Evolutionary conservation across 2,113 vertebrate genomes (phyloP), one percentile per base, ranked within the genome.

Genomic region (Indri indri): DNA sequence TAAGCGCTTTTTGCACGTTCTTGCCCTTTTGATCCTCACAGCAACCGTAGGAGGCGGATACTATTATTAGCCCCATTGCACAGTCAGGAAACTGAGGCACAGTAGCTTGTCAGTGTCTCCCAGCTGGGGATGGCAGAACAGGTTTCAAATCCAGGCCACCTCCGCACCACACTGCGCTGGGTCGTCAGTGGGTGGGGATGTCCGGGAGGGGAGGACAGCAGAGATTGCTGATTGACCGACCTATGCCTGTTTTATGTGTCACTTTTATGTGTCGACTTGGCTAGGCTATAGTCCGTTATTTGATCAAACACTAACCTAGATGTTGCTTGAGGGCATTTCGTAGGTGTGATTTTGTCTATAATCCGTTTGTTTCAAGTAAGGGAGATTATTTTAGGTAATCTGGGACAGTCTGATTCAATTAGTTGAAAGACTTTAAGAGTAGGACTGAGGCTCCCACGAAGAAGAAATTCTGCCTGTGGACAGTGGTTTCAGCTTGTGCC

Each of bases 281-380:
- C 79, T 8, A 9, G 80, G 13, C n/a, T 32, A 4, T 32, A 10
- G 68, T 47, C 40, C 8, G 80, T n/a, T 68, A 65, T 42, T 77
- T 66, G 45, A 23, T 27, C 65, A 42, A 88, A 94, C 27, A 27
- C 59, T 42, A 16, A 80, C 14, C 74, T 66, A 42, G 77, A 23
- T 59, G 30, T 45, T 37, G 83, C 84, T 68, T 34, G 87, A 90
- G 77, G 61, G 42, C 27, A 37, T 71, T 59, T 37, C 14, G 37
- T 47, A 50, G 57, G 6, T 91, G 61, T n/a, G 91, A 76, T 86
- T 57, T 61, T 8, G 65, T 82, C 61, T 50, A 10, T 40, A 57
- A 57, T 91, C 52, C 45, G 59, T 88, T 87, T 66, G 57, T 57
- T 68, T 50, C 27, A 68, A 74, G 81, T 61, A 82, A 61, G 20